A percentile compares a stretch with the other conserved stretches of the same genome.
Conservation (phyloP, 2,888 invertebrate genomes). For the Melinaea marsaeus region DNA sequence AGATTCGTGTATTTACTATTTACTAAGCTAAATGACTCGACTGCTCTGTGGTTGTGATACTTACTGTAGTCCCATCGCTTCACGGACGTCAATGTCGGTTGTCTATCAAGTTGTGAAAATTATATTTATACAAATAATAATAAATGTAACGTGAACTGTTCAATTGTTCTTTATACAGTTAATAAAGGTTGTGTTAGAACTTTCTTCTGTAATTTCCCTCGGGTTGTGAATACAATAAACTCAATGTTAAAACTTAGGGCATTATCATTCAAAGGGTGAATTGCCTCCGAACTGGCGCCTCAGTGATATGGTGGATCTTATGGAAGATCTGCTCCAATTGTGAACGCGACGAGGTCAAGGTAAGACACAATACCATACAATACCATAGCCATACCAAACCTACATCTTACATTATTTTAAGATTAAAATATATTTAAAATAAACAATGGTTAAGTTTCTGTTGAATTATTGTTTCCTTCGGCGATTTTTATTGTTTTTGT, state of each 20-base stretch:
- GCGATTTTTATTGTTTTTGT: no score
- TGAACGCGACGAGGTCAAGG: slow-evolving; percentile 20
- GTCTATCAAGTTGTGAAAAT: slow-evolving; percentile 65
- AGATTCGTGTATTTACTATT: slow-evolving; percentile 42
- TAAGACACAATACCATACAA: slow-evolving; percentile 13
- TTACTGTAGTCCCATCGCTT: slow-evolving; percentile 40
- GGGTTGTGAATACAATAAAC: slow-evolving; percentile 72
- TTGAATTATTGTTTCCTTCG: no score
- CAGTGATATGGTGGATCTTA: slow-evolving; percentile 47
- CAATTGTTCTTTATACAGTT: slow-evolving; percentile 39
- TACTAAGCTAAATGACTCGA: slow-evolving; percentile 19
- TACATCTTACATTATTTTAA: no score
- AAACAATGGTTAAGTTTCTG: no score
- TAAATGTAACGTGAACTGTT: slow-evolving; percentile 49
- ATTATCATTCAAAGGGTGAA: slow-evolving; percentile 55
- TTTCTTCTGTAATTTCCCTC: slow-evolving; percentile 61
- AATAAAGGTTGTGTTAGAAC: slow-evolving; percentile 50
- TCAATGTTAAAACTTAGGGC: slow-evolving; percentile 54
- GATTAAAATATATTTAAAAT: no score
- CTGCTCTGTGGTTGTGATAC: slow-evolving; percentile 65
- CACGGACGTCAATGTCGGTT: slow-evolving; percentile 57
- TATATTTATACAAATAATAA: slow-evolving; percentile 59
- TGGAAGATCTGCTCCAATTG: slow-evolving; percentile 42
- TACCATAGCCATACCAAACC: not conserved
- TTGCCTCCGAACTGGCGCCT: slow-evolving; percentile 41